Conservation (phyloP, 92 coral and sea anemone species). For the Epizoanthus scotinus region DNA sequence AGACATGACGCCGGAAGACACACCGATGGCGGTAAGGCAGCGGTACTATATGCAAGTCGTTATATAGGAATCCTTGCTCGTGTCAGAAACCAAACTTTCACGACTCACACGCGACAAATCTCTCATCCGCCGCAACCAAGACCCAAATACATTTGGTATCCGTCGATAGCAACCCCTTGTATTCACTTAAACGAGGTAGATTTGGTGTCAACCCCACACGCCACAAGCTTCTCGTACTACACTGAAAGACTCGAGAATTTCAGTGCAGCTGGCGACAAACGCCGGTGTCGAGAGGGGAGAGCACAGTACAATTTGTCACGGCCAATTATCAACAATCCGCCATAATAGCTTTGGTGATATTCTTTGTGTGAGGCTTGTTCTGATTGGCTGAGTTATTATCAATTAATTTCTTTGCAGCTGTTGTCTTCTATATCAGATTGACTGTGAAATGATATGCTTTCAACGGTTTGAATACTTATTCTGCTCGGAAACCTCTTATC, state of each 20-base stretch:
- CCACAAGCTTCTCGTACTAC: neutral
- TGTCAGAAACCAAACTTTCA: neutral
- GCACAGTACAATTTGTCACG: neutral
- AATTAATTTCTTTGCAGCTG: constrained; percentile 34
- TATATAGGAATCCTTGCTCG: neutral
- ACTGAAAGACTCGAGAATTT: neutral
- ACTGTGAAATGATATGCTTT: constrained; percentile 9
- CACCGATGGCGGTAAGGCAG: constrained; percentile 1
- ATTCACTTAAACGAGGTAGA: neutral
- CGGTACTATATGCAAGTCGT: neutral
- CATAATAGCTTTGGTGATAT: neutral
- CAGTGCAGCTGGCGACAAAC: constrained; percentile 36
- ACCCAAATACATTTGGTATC: neutral
- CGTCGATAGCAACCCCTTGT: neutral
- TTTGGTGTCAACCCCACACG: neutral
- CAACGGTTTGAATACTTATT: neutral
- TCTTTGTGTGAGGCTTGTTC: constrained; percentile 31
- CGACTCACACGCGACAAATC: neutral
- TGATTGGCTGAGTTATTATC: constrained; percentile 22
- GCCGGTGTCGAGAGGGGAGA: constrained; percentile 32
- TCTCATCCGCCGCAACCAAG: neutral
- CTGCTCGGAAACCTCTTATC: neutral
- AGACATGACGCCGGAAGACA: neutral
- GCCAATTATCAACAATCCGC: constrained; percentile 21
- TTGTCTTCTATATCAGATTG: constrained; percentile 21